Evolutionary conservation across 2,113 vertebrate genomes (phyloP).

Genomic region (Equus quagga): DNA sequence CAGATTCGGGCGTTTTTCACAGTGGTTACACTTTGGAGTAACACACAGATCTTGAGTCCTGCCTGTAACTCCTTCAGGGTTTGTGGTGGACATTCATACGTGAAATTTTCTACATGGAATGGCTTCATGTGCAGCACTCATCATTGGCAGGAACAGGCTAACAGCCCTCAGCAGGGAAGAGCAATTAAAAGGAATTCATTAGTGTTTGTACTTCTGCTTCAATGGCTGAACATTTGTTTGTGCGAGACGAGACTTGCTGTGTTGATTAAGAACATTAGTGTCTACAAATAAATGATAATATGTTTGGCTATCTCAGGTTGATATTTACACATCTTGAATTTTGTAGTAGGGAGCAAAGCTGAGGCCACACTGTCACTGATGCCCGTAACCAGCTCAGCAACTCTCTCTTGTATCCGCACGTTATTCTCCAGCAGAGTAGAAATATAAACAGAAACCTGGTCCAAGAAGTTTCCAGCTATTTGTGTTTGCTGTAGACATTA

Average conservation of each 20-base stretch:
- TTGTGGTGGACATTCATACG: background rate
- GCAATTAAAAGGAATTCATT: constrained; percentile 29
- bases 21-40: background rate
- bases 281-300: background rate
- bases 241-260: constrained; percentile 10
- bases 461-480: background rate
- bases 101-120: background rate
- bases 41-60: background rate
- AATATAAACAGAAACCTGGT: background rate
- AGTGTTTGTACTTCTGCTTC: constrained; percentile 29
- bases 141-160: background rate
- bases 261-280: constrained; percentile 13
- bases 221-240: constrained; percentile 18
- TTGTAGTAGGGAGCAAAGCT: background rate
- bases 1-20: background rate
- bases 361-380: background rate
- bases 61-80: background rate
- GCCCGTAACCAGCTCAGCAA: background rate
- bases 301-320: background rate
- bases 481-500: background rate
- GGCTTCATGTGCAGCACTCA: background rate
- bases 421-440: background rate
- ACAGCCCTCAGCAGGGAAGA: background rate
- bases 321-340: constrained; percentile 47
- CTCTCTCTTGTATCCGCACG: background rate